Evolutionary conservation across 2,797 vertebrate species (phyloP).

Genomic region (Parambassis ranga): DNA sequence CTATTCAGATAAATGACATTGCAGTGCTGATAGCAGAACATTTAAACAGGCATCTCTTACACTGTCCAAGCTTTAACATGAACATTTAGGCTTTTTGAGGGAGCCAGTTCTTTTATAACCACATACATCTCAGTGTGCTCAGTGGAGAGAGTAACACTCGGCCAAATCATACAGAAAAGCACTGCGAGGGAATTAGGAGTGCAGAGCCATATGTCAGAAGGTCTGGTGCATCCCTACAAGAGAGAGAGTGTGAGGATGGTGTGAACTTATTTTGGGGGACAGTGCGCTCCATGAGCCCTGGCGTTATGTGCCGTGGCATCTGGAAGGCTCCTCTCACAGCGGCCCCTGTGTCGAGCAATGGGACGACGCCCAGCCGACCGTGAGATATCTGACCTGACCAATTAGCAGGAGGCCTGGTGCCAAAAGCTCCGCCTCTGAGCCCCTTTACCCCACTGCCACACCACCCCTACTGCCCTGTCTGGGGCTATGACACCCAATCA

Average conservation of each 20-base stretch:
- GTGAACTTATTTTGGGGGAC: constrained; percentile 67
- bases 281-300: constrained; percentile 58
- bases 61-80: too few relatives aligned
- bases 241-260: constrained; percentile 46
- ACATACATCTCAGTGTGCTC: neutral
- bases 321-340: constrained; percentile 74
- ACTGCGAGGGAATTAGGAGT: constrained; percentile 60
- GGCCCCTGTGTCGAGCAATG: constrained; percentile 62
- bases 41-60: too few relatives aligned
- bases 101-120: neutral
- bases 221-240: constrained; percentile 52
- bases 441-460: neutral
- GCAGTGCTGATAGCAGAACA: too few relatives aligned
- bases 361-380: constrained; percentile 73
- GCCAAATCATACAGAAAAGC: neutral
- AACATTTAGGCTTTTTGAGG: too few relatives aligned
- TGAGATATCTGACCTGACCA: constrained; percentile 86
- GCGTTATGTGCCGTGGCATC: constrained; percentile 76
- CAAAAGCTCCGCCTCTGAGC: constrained; percentile 64
- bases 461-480: constrained; percentile 19
- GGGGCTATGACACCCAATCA: constrained; percentile 27
- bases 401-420: constrained; percentile 81
- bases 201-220: constrained; percentile 77
- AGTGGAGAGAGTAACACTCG: constrained; percentile 9
- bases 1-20: neutral